These are phyloP conservation scores for Hecatera dysodea DNA, from an alignment of 2,888 invertebrate genomes.

Conservation along the genomic window DNA sequence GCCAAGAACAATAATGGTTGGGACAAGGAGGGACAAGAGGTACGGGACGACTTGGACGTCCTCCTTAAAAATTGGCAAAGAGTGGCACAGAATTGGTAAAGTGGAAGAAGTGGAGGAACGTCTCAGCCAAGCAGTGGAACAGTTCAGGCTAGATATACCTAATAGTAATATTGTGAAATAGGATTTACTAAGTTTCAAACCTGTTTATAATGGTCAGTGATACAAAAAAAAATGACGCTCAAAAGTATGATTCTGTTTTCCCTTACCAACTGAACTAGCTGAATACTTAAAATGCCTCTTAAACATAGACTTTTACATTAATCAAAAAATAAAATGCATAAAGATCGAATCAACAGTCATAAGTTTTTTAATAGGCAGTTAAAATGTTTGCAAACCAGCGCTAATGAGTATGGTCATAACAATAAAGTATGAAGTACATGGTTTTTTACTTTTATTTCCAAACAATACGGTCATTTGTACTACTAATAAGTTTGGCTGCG, in stretches of 20 bases:
- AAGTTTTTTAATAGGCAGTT: slow-evolving; percentile 63
- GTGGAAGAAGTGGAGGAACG: too few relatives aligned
- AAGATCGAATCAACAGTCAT: slow-evolving; percentile 58
- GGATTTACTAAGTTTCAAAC: too few relatives aligned
- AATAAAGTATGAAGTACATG: slow-evolving; percentile 56
- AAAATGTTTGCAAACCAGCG: slow-evolving; percentile 62
- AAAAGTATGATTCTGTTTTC: not conserved
- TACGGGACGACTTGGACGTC: too few relatives aligned
- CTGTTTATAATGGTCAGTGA: not conserved
- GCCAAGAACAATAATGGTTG: too few relatives aligned
- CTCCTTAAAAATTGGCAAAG: too few relatives aligned
- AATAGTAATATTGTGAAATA: too few relatives aligned
- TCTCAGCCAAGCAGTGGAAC: too few relatives aligned
- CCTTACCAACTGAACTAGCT: not conserved
- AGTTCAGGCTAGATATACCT: too few relatives aligned
- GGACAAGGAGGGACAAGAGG: too few relatives aligned
- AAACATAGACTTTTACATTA: slow-evolving; percentile 50
- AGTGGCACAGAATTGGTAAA: too few relatives aligned
- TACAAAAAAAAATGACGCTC: not conserved
- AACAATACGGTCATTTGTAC: slow-evolving; percentile 59
- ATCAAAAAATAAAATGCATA: slow-evolving; percentile 61
- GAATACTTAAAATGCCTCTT: slow-evolving; percentile 15
- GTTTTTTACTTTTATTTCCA: slow-evolving; percentile 55
- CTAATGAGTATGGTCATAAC: slow-evolving; percentile 61
- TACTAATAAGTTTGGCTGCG: slow-evolving; percentile 54